These are phyloP conservation scores for Caenorhabditis zanzibari DNA, from an alignment of 2,888 invertebrate species.

Conservation along the genomic window DNA sequence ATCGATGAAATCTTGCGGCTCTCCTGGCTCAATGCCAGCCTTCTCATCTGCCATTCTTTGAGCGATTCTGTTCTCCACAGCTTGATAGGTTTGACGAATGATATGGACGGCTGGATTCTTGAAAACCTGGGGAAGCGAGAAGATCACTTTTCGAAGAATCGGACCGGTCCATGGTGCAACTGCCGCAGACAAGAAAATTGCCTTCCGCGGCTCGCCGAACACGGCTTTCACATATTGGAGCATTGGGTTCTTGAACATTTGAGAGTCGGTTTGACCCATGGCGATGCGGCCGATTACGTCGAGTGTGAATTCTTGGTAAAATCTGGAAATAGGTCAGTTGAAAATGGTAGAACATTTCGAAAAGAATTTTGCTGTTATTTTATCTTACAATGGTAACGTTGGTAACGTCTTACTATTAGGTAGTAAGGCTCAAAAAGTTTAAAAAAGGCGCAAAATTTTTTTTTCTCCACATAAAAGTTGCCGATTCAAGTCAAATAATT, in stretches of 20 bases:
- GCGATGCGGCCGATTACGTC: conserved; percentile 74
- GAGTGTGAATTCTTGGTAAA: conserved; percentile 75
- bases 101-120: conserved; percentile 45
- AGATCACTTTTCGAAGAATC: conserved; percentile 34
- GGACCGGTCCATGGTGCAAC: conserved; percentile 1
- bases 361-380: no score
- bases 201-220: conserved; percentile 32
- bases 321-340: conserved; percentile 44
- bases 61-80: conserved; percentile 64
- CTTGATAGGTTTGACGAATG: conserved; percentile 36
- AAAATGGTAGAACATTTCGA: no score
- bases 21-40: conserved; percentile 64
- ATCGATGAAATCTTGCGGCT: conserved; percentile 78
- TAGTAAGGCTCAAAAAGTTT: no score
- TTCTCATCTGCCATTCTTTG: conserved; percentile 38
- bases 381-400: no score
- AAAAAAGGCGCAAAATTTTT: no score
- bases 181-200: conserved; percentile 25
- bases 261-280: conserved; percentile 69
- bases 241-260: conserved; percentile 58
- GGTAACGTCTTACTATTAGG: no score
- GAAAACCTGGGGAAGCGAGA: conserved; percentile 31
- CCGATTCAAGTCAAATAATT: no score
- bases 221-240: conserved; percentile 17
- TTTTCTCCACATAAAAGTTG: no score